These are phyloP conservation scores for Daubentonia madagascariensis DNA, from an alignment of 2,113 vertebrate species.

Conservation along the genomic window DNA sequence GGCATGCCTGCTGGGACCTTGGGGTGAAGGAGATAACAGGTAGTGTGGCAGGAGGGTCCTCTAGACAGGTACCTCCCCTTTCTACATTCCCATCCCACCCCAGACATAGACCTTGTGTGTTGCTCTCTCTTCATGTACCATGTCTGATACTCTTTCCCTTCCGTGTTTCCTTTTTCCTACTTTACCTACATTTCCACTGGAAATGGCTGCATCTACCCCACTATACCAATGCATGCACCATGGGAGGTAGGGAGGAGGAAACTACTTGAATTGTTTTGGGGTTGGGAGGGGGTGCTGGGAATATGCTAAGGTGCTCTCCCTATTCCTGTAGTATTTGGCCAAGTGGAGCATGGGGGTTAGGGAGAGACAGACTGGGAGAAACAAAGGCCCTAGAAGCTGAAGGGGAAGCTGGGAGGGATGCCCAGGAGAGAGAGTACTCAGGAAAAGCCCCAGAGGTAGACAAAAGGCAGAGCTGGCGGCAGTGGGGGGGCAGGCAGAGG, in stretches of 20 bases:
- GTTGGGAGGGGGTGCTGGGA: not conserved
- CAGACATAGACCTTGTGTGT: not conserved
- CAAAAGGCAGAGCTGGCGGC: slow-evolving; percentile 66
- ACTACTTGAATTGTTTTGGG: not conserved
- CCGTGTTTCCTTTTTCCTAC: not conserved
- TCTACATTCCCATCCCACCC: not conserved
- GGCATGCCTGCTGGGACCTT: not conserved
- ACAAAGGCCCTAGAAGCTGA: slow-evolving; percentile 53
- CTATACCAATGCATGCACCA: not conserved
- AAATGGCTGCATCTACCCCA: not conserved
- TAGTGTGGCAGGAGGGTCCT: not conserved
- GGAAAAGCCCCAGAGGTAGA: slow-evolving; percentile 68
- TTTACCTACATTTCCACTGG: not conserved
- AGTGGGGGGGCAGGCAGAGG: not conserved
- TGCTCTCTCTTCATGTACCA: not conserved
- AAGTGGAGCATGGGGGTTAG: not conserved
- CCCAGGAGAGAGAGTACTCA: slow-evolving; percentile 50
- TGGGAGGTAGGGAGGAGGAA: not conserved
- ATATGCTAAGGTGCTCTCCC: not conserved
- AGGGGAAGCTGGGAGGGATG: slow-evolving; percentile 51
- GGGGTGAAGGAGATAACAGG: not conserved
- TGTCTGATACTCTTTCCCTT: not conserved
- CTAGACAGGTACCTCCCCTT: not conserved
- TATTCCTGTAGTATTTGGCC: not conserved
- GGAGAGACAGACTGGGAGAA: not conserved